Evolutionary conservation across 2,113 vertebrate genomes (phyloP).

Genomic region (Takifugu flavidus): DNA sequence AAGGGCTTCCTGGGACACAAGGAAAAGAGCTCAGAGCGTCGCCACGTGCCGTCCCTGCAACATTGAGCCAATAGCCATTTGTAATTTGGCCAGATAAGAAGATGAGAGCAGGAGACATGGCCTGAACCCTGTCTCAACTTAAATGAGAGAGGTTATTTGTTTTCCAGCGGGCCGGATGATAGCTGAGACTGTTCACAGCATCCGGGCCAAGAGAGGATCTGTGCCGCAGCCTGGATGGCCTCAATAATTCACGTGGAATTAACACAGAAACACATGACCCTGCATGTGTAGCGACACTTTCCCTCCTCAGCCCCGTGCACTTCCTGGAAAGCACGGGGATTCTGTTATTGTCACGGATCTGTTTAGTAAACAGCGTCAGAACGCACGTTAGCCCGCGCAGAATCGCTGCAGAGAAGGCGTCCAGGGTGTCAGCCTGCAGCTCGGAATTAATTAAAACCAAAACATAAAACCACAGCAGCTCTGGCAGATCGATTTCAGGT

Average conservation of each 20-base stretch:
- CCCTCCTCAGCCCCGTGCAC: background rate
- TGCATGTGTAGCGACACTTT: background rate
- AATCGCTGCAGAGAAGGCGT: too few species aligned
- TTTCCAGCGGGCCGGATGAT: slow-evolving; percentile 32
- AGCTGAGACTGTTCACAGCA: slow-evolving; percentile 24
- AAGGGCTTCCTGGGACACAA: slow-evolving; percentile 11
- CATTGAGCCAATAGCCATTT: slow-evolving; percentile 45
- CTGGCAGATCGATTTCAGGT: slow-evolving; percentile 9
- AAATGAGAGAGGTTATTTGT: slow-evolving; percentile 55
- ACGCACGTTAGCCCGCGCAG: too few species aligned
- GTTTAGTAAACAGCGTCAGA: too few species aligned
- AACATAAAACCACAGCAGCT: too few species aligned
- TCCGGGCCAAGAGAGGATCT: slow-evolving; percentile 4
- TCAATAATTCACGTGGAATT: slow-evolving; percentile 23
- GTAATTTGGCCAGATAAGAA: slow-evolving; percentile 57
- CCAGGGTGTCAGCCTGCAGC: too few species aligned
- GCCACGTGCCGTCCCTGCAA: background rate
- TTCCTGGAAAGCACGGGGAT: slow-evolving; percentile 10
- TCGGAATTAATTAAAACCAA: too few species aligned
- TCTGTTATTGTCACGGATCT: background rate
- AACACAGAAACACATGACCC: background rate
- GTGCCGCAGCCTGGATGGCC: slow-evolving; percentile 1
- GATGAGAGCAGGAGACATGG: slow-evolving; percentile 32
- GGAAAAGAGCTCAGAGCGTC: slow-evolving; percentile 20
- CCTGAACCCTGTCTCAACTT: slow-evolving; percentile 45